Base-by-base conservation (phyloP, 2,888 invertebrate species). In the Chrysina gloriosa region DNA sequence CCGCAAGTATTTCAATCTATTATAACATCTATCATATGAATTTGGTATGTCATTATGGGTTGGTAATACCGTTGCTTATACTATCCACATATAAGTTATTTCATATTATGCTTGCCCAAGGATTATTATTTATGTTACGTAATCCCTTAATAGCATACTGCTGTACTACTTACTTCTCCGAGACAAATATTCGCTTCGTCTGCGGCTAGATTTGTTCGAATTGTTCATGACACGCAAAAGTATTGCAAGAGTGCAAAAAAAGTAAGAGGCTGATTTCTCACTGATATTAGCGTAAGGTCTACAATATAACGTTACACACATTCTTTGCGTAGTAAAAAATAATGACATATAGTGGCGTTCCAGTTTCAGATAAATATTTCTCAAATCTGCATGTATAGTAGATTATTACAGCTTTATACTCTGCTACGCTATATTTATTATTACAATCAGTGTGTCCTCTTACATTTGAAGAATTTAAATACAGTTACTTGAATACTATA, bases 151-250 rank as follows among this genome's bases (percentile, higher is more conserved):
- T 50, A 50, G 50, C 50, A 39, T 39, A 58, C 31, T 39, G 58
- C 25, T 31, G 58, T 58, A 58, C 58, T 23, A 58, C 58, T 58
- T 58, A 58, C 39, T 36, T 58, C 39, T 58, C 58, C 9, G 52
- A 58, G 56, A 56, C 21, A 56, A 56, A 39, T 56, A 56, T 39
- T 56, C 56, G 39, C 39, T 14, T 21, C 58, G 58, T 23, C 58
- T 25, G 58, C 58, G 42, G 39, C 21, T 36, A 25, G 58, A 58
- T 58, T 58, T 39, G 42, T 58, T 58, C 23, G 39, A 58, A 58
- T 39, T 58, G 58, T 39, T 58, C 58, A 39, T 25, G 58, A 39
- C 58, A 58, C 39, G 25, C 39, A 56, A 58, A 58, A 58, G 39
- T 39, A 39, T 19, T 58, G 58, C 58, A 39, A 39, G 42, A 25